Base-by-base conservation (phyloP, 1,140 invertebrate genomes). In the Leguminivora glycinivorella region DNA sequence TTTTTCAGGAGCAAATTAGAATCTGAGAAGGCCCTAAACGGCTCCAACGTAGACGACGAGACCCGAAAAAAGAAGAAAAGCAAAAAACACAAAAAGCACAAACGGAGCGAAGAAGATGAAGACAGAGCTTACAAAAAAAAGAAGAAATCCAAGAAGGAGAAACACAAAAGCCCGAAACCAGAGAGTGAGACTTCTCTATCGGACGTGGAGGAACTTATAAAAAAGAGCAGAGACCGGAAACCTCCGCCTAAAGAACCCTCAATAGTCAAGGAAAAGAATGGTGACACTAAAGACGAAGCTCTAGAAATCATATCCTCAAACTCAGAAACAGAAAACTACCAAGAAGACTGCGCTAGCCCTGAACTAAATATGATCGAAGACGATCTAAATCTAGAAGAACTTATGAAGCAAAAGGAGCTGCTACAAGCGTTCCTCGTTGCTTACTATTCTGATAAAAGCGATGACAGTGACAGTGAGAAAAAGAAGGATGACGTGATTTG, bases 391-490 rank as follows among this genome's bases (percentile, higher is more conserved):
- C 88, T 97, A 6, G 96, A 97, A 83, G 96, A 97, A 74, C 89
- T 98, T 71, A 97, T 97, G 96, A 95, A 95, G 79, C 96, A 97
- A 87, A 97, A 97, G 90, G 96, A 96, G 84, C 76, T 94, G 19
- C 84, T 95, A 69, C 94, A 95, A 83, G 94, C 94, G 22, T 91
- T 94, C 43, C 83, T 95, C 43, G 93, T 93, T 40, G 93, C 93
- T 40, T 94, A 94, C 73, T 87, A 83, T 79, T 93, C 93, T 1
- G 93, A 94, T 67, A 88, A 79, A 70, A 88, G 85, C 67, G 86
- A 88, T 10, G 81, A 85, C 4, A 82, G 84, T n/a, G 67, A 34
- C 2, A 72, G 74, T 69, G 79, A 72, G 38, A 68, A 31, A 17
- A 69, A 73, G 40, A 58, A 19, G 19, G 75, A 71, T 67, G 80